Conservation (phyloP, 2,113 vertebrate species). For the Camelus dromedarius region DNA sequence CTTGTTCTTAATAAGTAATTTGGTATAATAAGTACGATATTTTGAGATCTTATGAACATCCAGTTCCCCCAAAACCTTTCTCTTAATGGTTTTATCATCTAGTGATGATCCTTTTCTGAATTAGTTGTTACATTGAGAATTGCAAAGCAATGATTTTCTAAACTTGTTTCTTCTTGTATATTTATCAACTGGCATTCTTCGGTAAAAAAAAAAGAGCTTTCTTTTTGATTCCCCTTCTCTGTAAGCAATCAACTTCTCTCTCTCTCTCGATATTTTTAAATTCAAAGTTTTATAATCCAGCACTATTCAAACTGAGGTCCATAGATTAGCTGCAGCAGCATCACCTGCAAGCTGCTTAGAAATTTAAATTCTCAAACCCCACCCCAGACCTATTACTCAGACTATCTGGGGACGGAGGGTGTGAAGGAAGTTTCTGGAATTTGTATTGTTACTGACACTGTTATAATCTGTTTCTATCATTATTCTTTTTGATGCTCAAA, state of each 20-base stretch:
- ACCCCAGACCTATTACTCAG: neutral
- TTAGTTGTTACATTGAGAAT: neutral
- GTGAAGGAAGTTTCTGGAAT: neutral
- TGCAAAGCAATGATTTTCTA: neutral
- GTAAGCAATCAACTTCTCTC: neutral
- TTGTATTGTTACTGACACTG: neutral
- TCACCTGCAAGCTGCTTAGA: neutral
- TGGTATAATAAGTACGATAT: neutral
- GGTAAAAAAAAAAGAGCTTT: neutral
- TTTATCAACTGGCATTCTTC: neutral
- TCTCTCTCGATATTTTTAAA: neutral
- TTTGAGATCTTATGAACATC: constrained; percentile 40
- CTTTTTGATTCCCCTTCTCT: neutral
- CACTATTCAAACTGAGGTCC: neutral
- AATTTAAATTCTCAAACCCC: neutral
- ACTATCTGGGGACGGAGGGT: neutral
- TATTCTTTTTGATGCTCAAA: neutral
- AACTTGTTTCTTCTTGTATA: neutral
- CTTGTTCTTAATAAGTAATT: neutral
- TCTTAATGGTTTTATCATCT: neutral
- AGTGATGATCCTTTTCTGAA: neutral
- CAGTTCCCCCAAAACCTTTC: neutral
- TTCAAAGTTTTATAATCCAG: neutral
- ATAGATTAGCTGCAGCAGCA: neutral
- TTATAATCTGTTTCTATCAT: neutral